Evolutionary conservation across 2,888 invertebrate species (phyloP).

Genomic region (Eucera pruinosa): DNA sequence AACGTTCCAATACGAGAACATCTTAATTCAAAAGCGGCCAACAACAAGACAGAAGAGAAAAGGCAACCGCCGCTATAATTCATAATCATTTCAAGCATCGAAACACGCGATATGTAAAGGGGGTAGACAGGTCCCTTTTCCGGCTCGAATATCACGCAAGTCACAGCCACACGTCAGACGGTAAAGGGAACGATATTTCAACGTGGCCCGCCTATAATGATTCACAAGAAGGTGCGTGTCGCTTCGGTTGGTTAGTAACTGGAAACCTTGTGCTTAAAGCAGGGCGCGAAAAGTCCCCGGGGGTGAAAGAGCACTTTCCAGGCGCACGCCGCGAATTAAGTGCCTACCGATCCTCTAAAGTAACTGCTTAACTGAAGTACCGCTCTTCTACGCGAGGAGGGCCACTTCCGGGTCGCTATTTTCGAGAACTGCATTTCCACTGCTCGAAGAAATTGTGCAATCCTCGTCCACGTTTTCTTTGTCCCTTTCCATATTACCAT

Average conservation of each 20-base stretch:
- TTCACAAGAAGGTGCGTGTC: slow-evolving; percentile 23
- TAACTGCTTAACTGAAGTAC: slow-evolving; percentile 43
- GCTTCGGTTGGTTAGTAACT: not conserved
- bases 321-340: slow-evolving; percentile 54
- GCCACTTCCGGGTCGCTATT: slow-evolving; percentile 35
- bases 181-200: slow-evolving; percentile 63
- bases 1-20: no score
- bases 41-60: slow-evolving; percentile 4
- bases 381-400: not conserved
- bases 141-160: slow-evolving; percentile 14
- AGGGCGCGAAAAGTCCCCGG: slow-evolving; percentile 40
- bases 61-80: slow-evolving; percentile 3
- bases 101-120: slow-evolving; percentile 23
- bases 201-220: slow-evolving; percentile 37
- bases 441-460: not conserved
- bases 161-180: slow-evolving; percentile 19
- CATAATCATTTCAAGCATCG: slow-evolving; percentile 7
- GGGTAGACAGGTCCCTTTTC: slow-evolving; percentile 13
- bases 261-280: not conserved
- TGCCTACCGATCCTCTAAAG: slow-evolving; percentile 51
- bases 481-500: no score
- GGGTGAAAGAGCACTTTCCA: slow-evolving; percentile 51
- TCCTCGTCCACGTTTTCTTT: no score
- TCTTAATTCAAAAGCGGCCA: not conserved
- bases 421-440: slow-evolving; percentile 24